Base-by-base conservation (phyloP, 1,140 invertebrate species). In the Megalonaias nervosa region DNA sequence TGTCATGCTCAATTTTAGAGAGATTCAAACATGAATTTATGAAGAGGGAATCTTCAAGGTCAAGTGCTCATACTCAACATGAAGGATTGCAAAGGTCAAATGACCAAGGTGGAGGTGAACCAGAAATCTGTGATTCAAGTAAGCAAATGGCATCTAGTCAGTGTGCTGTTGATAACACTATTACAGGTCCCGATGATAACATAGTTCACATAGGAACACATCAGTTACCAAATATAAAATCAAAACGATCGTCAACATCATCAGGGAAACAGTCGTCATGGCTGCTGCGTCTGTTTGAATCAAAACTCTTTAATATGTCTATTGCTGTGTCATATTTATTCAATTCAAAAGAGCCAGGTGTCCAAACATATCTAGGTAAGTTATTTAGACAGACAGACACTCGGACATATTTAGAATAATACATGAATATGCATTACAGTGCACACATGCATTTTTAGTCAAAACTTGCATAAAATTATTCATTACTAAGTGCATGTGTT, bases 301-400 rank as follows among this genome's bases (percentile, higher is more conserved):
- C 97, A 80, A 97, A 97, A 92, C 93, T 98, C 73, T 99, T 99
- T 90, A 96, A 99, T 89, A 98, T 99, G 94, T 96, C 96, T 75
- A 98, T 99, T 93, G 98, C 97, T 31, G 97, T 99, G 87, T 96
- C 96, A 87, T 99, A 99, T 93, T 92, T 99, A 58, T 99, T 97
- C 88, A 98, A 98, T 89, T 98, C 97, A n/a, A 99, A 99, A 78
- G 98, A 99, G 91, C 96, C 97, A 26, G 98, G 97, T 67, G 97
- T 99, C 67, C 96, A 98, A 87, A 96, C 95, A 82, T 99, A 99
- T 91, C 94, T 98, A 89, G 97, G 97, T 94, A 89, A 92, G 91
- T 89, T 48, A 48, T 65, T 55, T 58, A 55, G 38, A 16, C n/a
- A 48, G 55, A n/a, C 64, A 38, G 16, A 55, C 13, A 55, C 14